Base-by-base conservation (phyloP, 2,888 invertebrate genomes). In the Diabrotica balteata region DNA sequence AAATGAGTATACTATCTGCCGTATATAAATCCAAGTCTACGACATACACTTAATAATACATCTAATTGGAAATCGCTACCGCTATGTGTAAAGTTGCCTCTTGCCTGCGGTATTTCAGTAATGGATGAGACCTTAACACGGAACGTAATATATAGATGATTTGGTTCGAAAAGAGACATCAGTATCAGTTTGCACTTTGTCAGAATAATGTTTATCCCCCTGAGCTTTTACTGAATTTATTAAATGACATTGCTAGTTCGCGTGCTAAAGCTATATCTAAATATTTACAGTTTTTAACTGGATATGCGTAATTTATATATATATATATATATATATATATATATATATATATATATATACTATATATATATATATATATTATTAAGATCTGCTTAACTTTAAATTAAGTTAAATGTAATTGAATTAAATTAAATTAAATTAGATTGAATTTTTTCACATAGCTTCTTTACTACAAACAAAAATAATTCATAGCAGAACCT, bases 41-140 rank as follows among this genome's bases (percentile, higher is more conserved):
- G 77, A 76, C 76, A 73, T 66, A 72, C 75, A 71, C 73, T 78
- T 78, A 76, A 77, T 77, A 77, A 78, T 78, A 77, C 75, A 77
- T 79, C 77, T 79, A 79, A 79, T 78, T 79, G 79, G 76, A 77
- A 77, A 78, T 77, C 76, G 79, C 79, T 79, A 78, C 78, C 71
- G 76, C 73, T 61, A 73, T 64, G 73, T 69, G 72, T 72, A 67
- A 72, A 69, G 68, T 61, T 60, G 66, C 68, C 69, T 54, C 49
- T 60, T 63, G 71, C 71, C 68, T 47, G 52, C 47, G 64, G 71
- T 71, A 61, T 60, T 68, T 66, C 61, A 54, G 59, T 68, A 63
- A 68, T 71, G 63, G 66, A 71, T 68, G 68, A 49, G 53, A 11
- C 50, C 54, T 55, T 59, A 59, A 44, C 71, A 71, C 71, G 71